Conservation (phyloP, 2,888 invertebrate genomes). For the Iphiclides podalirius region DNA sequence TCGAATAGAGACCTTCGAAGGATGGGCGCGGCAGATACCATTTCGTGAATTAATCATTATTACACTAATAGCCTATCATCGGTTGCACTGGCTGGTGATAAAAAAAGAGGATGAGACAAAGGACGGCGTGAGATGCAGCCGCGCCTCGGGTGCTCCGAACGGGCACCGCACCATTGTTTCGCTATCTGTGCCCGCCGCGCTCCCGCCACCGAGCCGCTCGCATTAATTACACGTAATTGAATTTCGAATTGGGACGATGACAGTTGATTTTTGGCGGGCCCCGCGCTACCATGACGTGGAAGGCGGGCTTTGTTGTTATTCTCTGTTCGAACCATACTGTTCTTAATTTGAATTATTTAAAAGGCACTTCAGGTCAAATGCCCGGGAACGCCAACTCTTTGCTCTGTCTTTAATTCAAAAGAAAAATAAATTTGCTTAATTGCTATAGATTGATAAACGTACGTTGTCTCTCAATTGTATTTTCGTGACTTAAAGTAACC, state of each 20-base stretch:
- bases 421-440: too few species aligned
- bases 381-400: too few species aligned
- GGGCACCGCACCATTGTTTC: constrained; percentile 62
- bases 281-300: constrained; percentile 7
- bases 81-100: constrained; percentile 40
- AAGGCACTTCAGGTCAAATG: not conserved
- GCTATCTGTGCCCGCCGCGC: constrained; percentile 65
- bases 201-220: constrained; percentile 70
- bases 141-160: constrained; percentile 48
- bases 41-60: constrained; percentile 34
- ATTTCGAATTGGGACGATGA: constrained; percentile 84
- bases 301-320: not conserved
- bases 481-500: too few species aligned
- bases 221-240: constrained; percentile 83
- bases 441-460: too few species aligned
- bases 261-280: constrained; percentile 80
- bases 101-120: constrained; percentile 36
- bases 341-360: not conserved
- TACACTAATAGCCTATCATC: constrained; percentile 45
- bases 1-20: constrained; percentile 15
- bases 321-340: constrained; percentile 17
- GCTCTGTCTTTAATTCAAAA: too few species aligned
- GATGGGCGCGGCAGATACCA: not conserved
- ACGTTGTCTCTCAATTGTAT: too few species aligned
- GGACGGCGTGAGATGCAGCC: constrained; percentile 52